Evolutionary conservation across 2,888 invertebrate species (phyloP).

Genomic region (Aporophyla lueneburgensis): DNA sequence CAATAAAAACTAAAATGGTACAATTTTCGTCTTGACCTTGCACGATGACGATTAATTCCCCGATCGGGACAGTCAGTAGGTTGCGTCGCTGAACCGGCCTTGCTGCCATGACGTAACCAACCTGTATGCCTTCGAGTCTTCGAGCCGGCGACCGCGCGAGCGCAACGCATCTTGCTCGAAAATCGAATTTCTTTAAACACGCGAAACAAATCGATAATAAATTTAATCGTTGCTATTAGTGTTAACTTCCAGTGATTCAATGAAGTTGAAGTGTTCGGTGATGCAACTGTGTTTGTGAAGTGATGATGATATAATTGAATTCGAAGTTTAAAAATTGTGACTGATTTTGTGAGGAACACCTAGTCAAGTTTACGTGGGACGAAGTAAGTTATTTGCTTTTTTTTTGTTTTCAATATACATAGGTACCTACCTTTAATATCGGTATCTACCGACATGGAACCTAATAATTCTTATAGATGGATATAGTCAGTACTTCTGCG

Average conservation of each 20-base stretch:
- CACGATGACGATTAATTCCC: slow-evolving; percentile 78
- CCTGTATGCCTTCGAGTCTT: slow-evolving; percentile 78
- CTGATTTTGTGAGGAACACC: slow-evolving; percentile 47
- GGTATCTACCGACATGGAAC: background rate
- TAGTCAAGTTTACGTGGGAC: slow-evolving; percentile 43
- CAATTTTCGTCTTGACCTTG: slow-evolving; percentile 78
- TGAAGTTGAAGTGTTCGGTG: slow-evolving; percentile 10
- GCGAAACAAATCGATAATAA: slow-evolving; percentile 64
- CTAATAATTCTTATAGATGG: background rate
- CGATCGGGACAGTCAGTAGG: slow-evolving; percentile 81
- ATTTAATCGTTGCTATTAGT: slow-evolving; percentile 43
- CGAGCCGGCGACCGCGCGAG: slow-evolving; percentile 76
- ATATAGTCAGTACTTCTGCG: background rate
- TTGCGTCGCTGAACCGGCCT: slow-evolving; percentile 76
- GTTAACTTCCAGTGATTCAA: slow-evolving; percentile 44
- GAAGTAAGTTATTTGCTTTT: slow-evolving; percentile 40
- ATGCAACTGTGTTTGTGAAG: slow-evolving; percentile 39
- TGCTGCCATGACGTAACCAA: slow-evolving; percentile 85
- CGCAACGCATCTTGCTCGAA: slow-evolving; percentile 77
- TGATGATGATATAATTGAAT: slow-evolving; percentile 41
- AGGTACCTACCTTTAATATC: no score
- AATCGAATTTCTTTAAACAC: slow-evolving; percentile 65
- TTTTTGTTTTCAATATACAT: no score
- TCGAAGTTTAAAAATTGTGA: slow-evolving; percentile 28
- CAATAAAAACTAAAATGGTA: slow-evolving; percentile 67